Conservation (phyloP, 2,113 vertebrate genomes). For the Corythornis cristatus region DNA sequence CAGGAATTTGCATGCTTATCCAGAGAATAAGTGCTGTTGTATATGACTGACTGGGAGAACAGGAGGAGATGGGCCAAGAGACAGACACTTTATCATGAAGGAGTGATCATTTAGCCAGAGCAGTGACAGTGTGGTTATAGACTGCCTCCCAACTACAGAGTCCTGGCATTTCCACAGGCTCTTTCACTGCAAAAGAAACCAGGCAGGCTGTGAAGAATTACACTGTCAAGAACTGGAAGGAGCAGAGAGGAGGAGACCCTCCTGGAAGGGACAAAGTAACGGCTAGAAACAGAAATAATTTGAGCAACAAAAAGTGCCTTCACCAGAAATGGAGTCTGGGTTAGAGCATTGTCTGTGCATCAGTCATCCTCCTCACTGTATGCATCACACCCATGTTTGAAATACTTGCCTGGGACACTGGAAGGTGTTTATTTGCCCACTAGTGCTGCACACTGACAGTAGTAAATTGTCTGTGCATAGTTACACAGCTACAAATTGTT, state of each 20-base stretch:
- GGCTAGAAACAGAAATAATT: not conserved
- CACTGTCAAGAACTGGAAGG: not conserved
- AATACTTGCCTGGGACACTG: not conserved
- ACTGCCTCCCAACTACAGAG: not conserved
- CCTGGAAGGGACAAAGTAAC: not conserved
- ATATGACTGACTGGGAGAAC: not conserved
- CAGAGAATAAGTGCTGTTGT: not conserved
- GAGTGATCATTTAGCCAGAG: not conserved
- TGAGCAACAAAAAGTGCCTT: not conserved
- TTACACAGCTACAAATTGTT: accelerated
- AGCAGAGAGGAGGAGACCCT: not conserved
- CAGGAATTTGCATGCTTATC: not conserved
- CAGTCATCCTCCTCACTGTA: too few species aligned
- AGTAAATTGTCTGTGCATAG: not conserved
- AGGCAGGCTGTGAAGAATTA: not conserved
- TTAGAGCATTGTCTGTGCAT: not conserved
- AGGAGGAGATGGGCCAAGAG: not conserved
- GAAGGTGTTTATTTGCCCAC: not conserved
- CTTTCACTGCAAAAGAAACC: not conserved
- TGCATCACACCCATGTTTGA: not conserved
- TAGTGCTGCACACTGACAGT: not conserved
- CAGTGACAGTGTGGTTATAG: not conserved
- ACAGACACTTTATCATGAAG: not conserved
- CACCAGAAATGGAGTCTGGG: not conserved
- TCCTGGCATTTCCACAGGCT: not conserved